These are phyloP conservation scores for Melipona bicolor DNA, from an alignment of 2,888 invertebrate species.

Conservation along the genomic window DNA sequence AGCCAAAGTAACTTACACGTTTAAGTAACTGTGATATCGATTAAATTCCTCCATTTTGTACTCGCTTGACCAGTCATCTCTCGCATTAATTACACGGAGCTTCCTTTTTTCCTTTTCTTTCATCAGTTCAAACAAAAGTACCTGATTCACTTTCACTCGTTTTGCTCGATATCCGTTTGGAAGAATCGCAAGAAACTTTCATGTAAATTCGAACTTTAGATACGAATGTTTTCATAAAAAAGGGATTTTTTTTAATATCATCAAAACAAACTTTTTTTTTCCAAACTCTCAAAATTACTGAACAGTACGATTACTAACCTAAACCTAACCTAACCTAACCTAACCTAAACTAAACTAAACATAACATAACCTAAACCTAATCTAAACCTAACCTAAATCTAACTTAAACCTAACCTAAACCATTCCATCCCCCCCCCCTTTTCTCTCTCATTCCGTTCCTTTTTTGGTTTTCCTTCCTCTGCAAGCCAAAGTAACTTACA, in stretches of 20 bases:
- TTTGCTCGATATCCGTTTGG: not conserved
- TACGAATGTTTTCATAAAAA: too few relatives aligned
- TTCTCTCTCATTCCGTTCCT: not conserved
- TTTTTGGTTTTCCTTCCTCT: conserved; percentile 8
- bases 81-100: conserved; percentile 14
- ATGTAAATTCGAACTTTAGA: too few relatives aligned
- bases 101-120: not conserved
- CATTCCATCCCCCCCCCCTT: conserved; percentile 35
- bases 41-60: conserved; percentile 34
- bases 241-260: too few relatives aligned
- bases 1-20: conserved; percentile 18
- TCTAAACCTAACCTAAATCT: too few relatives aligned
- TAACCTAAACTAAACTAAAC: too few relatives aligned
- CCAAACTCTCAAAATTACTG: too few relatives aligned
- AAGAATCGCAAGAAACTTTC: not conserved
- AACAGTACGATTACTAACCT: too few relatives aligned
- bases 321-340: too few relatives aligned
- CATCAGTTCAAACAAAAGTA: not conserved
- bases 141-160: too few relatives aligned
- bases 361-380: too few relatives aligned
- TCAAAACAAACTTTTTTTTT: too few relatives aligned
- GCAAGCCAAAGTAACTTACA: conserved; percentile 18
- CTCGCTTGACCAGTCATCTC: not conserved
- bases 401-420: too few relatives aligned
- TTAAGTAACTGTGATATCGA: conserved; percentile 42